phyloP scores from a whole-genome alignment of 2,888 invertebrate genomes.

The Aphidius colemani region DNA sequence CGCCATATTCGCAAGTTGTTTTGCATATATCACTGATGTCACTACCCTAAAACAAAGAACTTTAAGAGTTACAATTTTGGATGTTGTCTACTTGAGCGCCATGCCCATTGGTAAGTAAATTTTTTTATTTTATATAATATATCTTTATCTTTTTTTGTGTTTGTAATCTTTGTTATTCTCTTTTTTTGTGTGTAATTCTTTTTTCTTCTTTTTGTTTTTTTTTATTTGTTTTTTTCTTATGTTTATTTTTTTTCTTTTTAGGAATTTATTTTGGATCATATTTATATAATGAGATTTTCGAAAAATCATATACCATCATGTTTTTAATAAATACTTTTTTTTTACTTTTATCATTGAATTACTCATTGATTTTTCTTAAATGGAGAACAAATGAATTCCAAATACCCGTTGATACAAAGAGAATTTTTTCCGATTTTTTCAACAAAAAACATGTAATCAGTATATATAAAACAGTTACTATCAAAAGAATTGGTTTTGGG shows the following conservation, averaged over 20 bases:
- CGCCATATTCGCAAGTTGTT: slow-evolving; percentile 79
- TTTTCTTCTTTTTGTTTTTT: neutral
- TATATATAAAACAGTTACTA: slow-evolving; percentile 68
- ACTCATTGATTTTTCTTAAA: slow-evolving; percentile 68
- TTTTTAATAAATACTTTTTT: slow-evolving; percentile 72
- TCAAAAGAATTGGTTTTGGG: slow-evolving; percentile 64
- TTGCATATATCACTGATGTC: slow-evolving; percentile 81
- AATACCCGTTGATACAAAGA: slow-evolving; percentile 64
- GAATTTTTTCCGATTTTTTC: slow-evolving; percentile 73
- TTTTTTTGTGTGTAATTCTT: too few species aligned
- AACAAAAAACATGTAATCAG: slow-evolving; percentile 70
- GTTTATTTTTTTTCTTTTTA: slow-evolving; percentile 52
- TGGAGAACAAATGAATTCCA: slow-evolving; percentile 75
- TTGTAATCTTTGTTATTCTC: too few species aligned
- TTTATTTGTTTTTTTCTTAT: neutral
- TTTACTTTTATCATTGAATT: slow-evolving; percentile 68
- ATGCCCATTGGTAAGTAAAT: slow-evolving; percentile 73
- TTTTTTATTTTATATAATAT: neutral
- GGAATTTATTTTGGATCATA: slow-evolving; percentile 64
- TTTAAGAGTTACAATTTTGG: slow-evolving; percentile 78
- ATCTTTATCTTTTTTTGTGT: neutral
- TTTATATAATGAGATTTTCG: slow-evolving; percentile 66
- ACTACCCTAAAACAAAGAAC: slow-evolving; percentile 74
- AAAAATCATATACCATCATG: slow-evolving; percentile 74
- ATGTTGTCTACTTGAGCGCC: slow-evolving; percentile 80